These are phyloP conservation scores for Arge pagana DNA, from an alignment of 2,888 invertebrate species.

Conservation along the genomic window DNA sequence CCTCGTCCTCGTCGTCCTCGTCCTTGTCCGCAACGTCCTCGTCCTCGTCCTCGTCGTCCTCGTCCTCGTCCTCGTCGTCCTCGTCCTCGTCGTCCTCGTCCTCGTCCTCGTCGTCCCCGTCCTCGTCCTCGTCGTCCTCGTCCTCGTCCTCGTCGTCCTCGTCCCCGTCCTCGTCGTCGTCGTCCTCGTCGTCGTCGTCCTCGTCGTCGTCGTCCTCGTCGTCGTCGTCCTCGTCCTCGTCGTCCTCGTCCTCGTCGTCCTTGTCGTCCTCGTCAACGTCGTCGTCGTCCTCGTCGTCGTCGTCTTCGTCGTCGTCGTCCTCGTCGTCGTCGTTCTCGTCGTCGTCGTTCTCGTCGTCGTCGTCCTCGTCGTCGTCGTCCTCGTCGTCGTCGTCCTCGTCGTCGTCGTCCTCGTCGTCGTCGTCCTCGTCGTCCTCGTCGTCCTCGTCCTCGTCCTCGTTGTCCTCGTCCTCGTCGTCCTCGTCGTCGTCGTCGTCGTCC, in stretches of 20 bases:
- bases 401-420: not conserved
- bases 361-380: constrained; percentile 4
- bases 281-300: too few relatives aligned
- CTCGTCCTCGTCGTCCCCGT: too few relatives aligned
- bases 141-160: not conserved
- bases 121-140: too few relatives aligned
- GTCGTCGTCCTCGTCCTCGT: not conserved
- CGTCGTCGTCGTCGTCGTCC: not conserved
- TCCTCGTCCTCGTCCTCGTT: too few relatives aligned
- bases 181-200: not conserved
- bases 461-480: not conserved
- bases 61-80: not conserved
- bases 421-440: not conserved
- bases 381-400: constrained; percentile 1
- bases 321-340: not conserved
- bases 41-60: not conserved
- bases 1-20: too few relatives aligned
- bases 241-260: not conserved
- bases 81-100: not conserved
- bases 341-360: not conserved
- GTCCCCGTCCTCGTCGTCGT: too few relatives aligned
- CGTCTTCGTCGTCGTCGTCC: too few relatives aligned
- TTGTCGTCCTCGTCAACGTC: too few relatives aligned
- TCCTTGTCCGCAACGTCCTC: too few relatives aligned
- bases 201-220: not conserved